Percentiles rank a stretch among this genome's conserved stretches.
These are phyloP conservation scores for Acleris cristana DNA, from an alignment of 2,888 invertebrate genomes.

Conservation along the genomic window DNA sequence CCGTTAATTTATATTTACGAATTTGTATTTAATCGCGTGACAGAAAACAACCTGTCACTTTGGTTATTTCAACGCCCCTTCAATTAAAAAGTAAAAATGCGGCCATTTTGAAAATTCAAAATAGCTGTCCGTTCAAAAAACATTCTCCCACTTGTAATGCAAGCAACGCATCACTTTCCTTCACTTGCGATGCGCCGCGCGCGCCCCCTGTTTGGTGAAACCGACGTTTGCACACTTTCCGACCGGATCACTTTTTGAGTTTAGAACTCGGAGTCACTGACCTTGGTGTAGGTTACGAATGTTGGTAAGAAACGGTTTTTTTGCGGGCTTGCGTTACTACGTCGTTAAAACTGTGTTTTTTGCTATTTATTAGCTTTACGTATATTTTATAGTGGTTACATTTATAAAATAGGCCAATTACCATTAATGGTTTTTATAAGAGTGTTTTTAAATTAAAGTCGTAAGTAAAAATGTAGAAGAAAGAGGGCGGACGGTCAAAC, in stretches of 20 bases:
- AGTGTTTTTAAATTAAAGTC: too few species aligned
- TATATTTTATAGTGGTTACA: too few species aligned
- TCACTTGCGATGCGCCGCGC: conserved; percentile 55
- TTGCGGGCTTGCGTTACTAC: not conserved
- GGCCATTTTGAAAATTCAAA: conserved; percentile 1
- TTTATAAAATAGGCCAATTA: too few species aligned
- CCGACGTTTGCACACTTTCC: conserved; percentile 69
- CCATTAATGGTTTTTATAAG: too few species aligned
- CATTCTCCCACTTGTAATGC: conserved; percentile 33
- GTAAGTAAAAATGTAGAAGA: too few species aligned
- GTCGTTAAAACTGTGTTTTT: not conserved
- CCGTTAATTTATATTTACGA: too few species aligned
- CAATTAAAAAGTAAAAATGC: not conserved
- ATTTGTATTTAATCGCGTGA: too few species aligned
- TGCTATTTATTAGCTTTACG: not conserved
- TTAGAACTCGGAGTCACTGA: conserved; percentile 46
- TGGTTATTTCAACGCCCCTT: too few species aligned
- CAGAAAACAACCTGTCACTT: too few species aligned
- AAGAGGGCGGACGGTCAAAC: too few species aligned
- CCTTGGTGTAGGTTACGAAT: conserved; percentile 30
- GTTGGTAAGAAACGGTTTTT: conserved; percentile 6
- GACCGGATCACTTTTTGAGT: conserved; percentile 63
- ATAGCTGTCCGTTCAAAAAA: conserved; percentile 26
- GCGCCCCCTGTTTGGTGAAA: conserved; percentile 69
- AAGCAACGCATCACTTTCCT: conserved; percentile 35